Percentiles rank a stretch among this genome's conserved stretches.
Evolutionary conservation across 2,888 invertebrate genomes (phyloP).

Genomic region (Caenorhabditis angaria): DNA sequence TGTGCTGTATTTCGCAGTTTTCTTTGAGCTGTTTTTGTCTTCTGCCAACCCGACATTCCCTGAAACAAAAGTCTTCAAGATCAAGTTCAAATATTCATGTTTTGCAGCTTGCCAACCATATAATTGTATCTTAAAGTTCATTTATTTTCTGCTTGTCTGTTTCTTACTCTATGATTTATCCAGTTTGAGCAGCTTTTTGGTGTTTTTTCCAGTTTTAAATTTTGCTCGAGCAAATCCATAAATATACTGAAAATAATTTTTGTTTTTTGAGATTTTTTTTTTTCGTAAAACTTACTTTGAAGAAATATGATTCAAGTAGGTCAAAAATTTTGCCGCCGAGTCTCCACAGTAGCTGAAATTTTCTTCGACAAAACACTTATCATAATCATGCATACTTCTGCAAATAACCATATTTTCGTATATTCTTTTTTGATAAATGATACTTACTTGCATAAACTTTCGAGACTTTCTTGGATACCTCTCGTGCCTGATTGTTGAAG

Average conservation of each 20-base stretch:
- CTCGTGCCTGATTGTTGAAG: constrained; percentile 57
- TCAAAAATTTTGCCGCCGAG: constrained; percentile 55
- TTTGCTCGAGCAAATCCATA: constrained; percentile 41
- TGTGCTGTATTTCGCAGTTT: constrained; percentile 44
- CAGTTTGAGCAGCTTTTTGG: constrained; percentile 54
- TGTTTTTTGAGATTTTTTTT: background rate
- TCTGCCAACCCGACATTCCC: constrained; percentile 51
- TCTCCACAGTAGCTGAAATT: constrained; percentile 60
- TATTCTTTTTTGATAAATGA: background rate
- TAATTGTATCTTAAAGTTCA: too few relatives aligned
- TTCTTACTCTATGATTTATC: constrained; percentile 50
- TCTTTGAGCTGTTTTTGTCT: constrained; percentile 36
- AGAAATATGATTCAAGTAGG: constrained; percentile 59
- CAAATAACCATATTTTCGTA: background rate
- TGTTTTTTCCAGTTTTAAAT: constrained; percentile 27
- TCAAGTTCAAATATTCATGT: too few relatives aligned
- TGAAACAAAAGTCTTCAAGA: too few relatives aligned
- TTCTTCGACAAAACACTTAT: constrained; percentile 64
- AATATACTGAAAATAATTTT: constrained; percentile 31
- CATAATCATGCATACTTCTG: constrained; percentile 58
- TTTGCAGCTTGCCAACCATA: too few relatives aligned
- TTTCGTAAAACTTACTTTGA: constrained; percentile 45
- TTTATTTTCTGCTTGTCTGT: too few relatives aligned
- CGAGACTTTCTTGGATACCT: constrained; percentile 51
- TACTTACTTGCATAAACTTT: constrained; percentile 54